These are phyloP conservation scores for Drosophila lowei DNA, from an alignment of 1,140 invertebrate species.

Conservation along the genomic window DNA sequence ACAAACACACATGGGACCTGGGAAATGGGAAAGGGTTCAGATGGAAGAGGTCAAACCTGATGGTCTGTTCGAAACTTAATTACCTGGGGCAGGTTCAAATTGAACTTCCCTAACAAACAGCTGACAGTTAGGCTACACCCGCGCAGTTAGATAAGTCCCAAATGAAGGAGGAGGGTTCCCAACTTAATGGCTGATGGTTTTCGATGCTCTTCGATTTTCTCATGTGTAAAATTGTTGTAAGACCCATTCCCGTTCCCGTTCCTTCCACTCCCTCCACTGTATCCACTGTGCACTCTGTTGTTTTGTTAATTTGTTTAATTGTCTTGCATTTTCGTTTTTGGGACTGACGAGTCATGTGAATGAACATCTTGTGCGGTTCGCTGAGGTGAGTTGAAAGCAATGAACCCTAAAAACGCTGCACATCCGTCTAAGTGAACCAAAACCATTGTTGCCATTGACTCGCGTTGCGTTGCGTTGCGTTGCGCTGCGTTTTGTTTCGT, in stretches of 20 bases:
- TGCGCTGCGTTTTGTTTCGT: conserved; percentile 41
- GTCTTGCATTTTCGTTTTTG: conserved; percentile 63
- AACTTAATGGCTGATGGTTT: conserved; percentile 69
- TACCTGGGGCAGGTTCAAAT: conserved; percentile 68
- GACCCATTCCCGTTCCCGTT: neutral
- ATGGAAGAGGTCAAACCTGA: conserved; percentile 54
- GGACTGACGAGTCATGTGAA: conserved; percentile 71
- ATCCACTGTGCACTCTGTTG: conserved; percentile 17
- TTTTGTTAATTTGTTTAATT: conserved; percentile 80
- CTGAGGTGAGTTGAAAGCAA: conserved; percentile 53
- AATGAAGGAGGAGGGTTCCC: conserved; percentile 22
- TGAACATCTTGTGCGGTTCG: conserved; percentile 72
- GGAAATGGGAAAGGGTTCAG: conserved; percentile 67
- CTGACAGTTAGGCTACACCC: conserved; percentile 77
- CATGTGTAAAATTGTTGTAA: conserved; percentile 74
- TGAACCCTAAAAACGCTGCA: conserved; percentile 74
- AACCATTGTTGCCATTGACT: conserved; percentile 54
- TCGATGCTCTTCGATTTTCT: conserved; percentile 75
- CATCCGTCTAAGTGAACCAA: conserved; percentile 55
- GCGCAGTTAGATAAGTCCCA: conserved; percentile 56
- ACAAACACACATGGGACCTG: conserved; percentile 66
- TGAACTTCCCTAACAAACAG: conserved; percentile 65
- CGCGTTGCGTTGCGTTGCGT: conserved; percentile 35
- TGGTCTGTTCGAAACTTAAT: conserved; percentile 75
- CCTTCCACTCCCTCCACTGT: neutral